phyloP scores from a whole-genome alignment of 2,797 vertebrate genomes.

The Florisuga fusca region DNA sequence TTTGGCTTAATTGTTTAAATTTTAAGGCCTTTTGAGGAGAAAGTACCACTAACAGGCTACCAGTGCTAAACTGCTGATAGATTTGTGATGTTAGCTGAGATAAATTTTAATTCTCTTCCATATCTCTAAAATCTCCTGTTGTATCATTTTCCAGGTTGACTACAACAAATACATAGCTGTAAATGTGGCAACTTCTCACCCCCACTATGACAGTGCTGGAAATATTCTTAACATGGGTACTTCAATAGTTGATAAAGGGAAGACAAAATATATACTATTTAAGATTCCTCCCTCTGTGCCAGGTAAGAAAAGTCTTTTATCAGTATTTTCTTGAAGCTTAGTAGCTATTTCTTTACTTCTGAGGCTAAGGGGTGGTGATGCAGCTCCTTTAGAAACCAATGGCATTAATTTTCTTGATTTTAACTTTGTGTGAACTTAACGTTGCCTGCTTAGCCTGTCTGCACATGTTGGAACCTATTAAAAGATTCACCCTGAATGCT shows the following conservation, averaged over 20 bases:
- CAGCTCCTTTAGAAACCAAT: background rate
- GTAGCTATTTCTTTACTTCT: background rate
- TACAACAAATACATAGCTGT: slow-evolving; percentile 89
- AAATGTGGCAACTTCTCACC: slow-evolving; percentile 91
- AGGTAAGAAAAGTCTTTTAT: slow-evolving; percentile 72
- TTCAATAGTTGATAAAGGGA: slow-evolving; percentile 86
- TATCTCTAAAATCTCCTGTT: background rate
- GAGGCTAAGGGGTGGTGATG: background rate
- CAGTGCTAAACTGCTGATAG: background rate
- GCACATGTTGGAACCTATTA: background rate
- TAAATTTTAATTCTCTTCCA: background rate
- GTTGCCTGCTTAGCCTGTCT: background rate
- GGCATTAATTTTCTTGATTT: background rate
- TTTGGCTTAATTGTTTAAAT: background rate
- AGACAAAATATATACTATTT: slow-evolving; percentile 90
- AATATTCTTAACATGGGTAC: slow-evolving; percentile 95
- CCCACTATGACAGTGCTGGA: slow-evolving; percentile 91
- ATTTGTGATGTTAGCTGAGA: background rate
- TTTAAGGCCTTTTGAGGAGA: background rate
- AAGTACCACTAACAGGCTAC: background rate
- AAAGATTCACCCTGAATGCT: background rate
- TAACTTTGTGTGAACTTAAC: background rate
- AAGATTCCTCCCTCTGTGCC: slow-evolving; percentile 84
- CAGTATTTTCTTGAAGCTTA: background rate
- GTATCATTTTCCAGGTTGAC: slow-evolving; percentile 81